phyloP scores from a whole-genome alignment of 37 sponge, comb jelly and placozoan genomes.

The Halichondria panicea region DNA sequence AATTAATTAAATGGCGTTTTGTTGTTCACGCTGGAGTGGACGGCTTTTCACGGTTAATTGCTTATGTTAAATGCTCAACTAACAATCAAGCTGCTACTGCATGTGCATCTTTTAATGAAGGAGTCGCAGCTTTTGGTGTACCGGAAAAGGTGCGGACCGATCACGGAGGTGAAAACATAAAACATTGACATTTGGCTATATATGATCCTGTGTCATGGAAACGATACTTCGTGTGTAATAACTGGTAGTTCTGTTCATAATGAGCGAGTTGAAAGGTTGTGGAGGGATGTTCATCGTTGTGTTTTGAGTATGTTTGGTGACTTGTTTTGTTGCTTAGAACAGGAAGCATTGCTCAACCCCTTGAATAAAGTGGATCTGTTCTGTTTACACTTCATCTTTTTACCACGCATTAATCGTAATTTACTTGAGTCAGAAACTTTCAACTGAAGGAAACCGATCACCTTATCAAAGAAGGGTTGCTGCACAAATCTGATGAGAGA shows the following conservation, averaged over 20 bases:
- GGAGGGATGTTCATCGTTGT: constrained; percentile 50
- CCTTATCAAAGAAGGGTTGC: constrained; percentile 22
- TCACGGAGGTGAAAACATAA: constrained; percentile 49
- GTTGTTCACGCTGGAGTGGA: constrained; percentile 25
- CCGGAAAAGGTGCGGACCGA: constrained; percentile 26
- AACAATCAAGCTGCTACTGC: constrained; percentile 40
- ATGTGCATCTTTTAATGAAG: constrained; percentile 10
- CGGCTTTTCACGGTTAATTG: constrained; percentile 24
- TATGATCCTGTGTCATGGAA: constrained; percentile 34
- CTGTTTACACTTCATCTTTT: constrained; percentile 41
- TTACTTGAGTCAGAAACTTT: constrained; percentile 24
- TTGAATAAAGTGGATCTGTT: constrained; percentile 48
- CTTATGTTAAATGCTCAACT: constrained; percentile 15
- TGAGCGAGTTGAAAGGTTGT: constrained; percentile 56
- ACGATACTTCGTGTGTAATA: constrained; percentile 13
- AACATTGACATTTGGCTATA: constrained; percentile 30
- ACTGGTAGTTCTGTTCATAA: constrained; percentile 59
- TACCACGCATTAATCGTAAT: constrained; percentile 40
- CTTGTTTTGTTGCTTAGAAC: constrained; percentile 28
- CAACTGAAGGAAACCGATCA: constrained; percentile 34
- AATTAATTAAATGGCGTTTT: constrained; percentile 35
- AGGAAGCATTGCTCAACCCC: constrained; percentile 13
- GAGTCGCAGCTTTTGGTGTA: constrained; percentile 10
- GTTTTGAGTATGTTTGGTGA: constrained; percentile 9
- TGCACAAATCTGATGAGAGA: too few species aligned